Evolutionary conservation across 2,888 invertebrate species (phyloP), one percentile per base, ranked within the genome.

Genomic region (Atrina japonica): DNA sequence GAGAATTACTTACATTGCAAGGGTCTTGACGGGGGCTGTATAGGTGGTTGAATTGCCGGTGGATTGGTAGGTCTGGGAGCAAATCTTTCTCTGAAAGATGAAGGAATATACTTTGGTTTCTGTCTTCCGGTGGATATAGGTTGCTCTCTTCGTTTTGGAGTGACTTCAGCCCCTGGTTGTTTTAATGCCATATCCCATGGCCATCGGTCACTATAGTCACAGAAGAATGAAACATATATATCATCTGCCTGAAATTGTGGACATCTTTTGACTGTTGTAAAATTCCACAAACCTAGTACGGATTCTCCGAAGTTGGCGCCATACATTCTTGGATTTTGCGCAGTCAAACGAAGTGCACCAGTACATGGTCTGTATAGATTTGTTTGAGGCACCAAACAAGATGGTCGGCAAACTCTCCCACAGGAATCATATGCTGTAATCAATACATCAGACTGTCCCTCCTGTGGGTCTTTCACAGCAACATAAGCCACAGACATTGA

Each of bases 211-310:
- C 70, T 80, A 73, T 83, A 86, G 59, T 87, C 86, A 69, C 86
- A 87, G 71, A 84, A 84, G 66, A 86, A 87, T 6, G 84, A 82
- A 5, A 87, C 66, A 27, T 80, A 80, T 29, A 87, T 80, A 41
- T 77, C 78, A 18, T 81, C 75, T 3, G 76, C 76, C 14, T 72
- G 78, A 56, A 86, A 74, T 25, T 78, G 71, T 0, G 87, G 87
- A 63, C 83, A 83, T 3, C 72, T 60, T 50, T 67, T 71, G 21
- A 80, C 77, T 23, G 63, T 61, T 3, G 60, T 70, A 58, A 85
- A 84, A 58, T 84, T 80, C 78, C 82, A 87, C 3, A 85, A 79
- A 29, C 80, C 72, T 43, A 83, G 59, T 6, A 82, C 75, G n/a
- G 85, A 83, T 53, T 82, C 79, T 43, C 81, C 85, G 47, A 79